A percentile compares a stretch with the other conserved stretches of the same genome.
phyloP scores from a whole-genome alignment of 2,888 invertebrate species.

The Amphipoea lucens region DNA sequence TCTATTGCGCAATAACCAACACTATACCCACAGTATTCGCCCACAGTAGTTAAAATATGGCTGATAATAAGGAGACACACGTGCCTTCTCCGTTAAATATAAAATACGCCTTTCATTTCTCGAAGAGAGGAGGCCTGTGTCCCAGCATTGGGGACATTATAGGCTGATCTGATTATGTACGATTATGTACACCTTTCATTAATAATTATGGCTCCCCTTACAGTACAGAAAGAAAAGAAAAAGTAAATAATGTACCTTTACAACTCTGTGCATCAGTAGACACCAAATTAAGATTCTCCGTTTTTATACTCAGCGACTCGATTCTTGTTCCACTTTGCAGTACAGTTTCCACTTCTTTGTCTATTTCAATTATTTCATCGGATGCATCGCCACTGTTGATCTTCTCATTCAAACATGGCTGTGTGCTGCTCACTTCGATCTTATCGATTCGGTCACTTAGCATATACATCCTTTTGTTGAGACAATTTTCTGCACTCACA shows the following conservation, averaged over 20 bases:
- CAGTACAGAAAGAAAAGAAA: neutral
- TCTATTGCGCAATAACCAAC: too few relatives aligned
- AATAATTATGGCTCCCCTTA: neutral
- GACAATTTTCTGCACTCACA: conserved; percentile 72
- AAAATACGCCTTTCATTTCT: neutral
- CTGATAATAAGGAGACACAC: too few relatives aligned
- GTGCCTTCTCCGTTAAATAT: too few relatives aligned
- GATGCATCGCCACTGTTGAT: conserved; percentile 68
- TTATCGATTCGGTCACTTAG: conserved; percentile 77
- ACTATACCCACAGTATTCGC: too few relatives aligned
- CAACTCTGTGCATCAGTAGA: conserved; percentile 84
- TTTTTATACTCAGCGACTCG: conserved; percentile 86
- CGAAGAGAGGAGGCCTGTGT: too few relatives aligned
- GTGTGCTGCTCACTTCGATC: conserved; percentile 87
- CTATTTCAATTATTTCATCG: conserved; percentile 85
- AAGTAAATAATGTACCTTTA: conserved; percentile 77
- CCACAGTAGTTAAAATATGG: too few relatives aligned
- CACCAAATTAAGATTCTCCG: conserved; percentile 84
- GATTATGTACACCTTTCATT: neutral
- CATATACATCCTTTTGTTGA: conserved; percentile 75
- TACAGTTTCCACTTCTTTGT: conserved; percentile 88
- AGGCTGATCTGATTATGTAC: neutral
- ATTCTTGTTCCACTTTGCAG: conserved; percentile 88
- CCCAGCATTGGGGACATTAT: neutral
- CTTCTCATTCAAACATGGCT: conserved; percentile 85